These are phyloP conservation scores for Lepus americanus DNA, from an alignment of 2,113 vertebrate species.

Conservation along the genomic window DNA sequence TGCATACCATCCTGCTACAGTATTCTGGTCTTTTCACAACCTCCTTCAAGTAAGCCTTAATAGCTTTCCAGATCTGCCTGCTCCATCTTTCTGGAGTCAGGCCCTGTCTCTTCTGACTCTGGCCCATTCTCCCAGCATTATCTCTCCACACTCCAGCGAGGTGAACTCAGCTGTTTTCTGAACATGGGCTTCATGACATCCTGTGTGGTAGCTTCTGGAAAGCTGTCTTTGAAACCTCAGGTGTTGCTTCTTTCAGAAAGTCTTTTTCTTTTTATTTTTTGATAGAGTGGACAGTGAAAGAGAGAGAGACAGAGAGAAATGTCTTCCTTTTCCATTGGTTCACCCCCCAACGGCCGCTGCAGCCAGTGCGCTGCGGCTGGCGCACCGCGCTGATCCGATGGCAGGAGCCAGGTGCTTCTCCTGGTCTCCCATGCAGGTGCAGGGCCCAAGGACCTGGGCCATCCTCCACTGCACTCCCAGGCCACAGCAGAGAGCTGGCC, in stretches of 20 bases:
- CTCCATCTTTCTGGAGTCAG: not conserved
- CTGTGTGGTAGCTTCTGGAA: not conserved
- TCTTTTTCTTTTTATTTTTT: too few relatives aligned
- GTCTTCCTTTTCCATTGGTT: too few relatives aligned
- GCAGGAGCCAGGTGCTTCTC: too few relatives aligned
- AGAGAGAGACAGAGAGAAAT: too few relatives aligned
- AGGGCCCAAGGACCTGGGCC: too few relatives aligned
- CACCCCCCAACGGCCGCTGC: too few relatives aligned
- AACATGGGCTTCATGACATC: not conserved
- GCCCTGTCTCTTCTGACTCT: not conserved
- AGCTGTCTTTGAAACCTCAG: constrained; percentile 28
- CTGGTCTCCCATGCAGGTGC: too few relatives aligned
- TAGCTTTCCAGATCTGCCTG: not conserved
- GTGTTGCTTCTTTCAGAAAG: not conserved
- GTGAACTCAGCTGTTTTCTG: not conserved
- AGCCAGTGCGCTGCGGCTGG: too few relatives aligned
- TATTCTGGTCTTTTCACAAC: not conserved
- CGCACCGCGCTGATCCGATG: too few relatives aligned
- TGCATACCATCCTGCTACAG: not conserved
- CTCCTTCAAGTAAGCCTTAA: not conserved
- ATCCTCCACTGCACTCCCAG: too few relatives aligned
- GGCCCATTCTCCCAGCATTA: not conserved
- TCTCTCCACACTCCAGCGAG: not conserved
- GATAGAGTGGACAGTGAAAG: too few relatives aligned
- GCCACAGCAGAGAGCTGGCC: too few relatives aligned